phyloP scores from a whole-genome alignment of 2,888 invertebrate genomes.

The Ischnura elegans region DNA sequence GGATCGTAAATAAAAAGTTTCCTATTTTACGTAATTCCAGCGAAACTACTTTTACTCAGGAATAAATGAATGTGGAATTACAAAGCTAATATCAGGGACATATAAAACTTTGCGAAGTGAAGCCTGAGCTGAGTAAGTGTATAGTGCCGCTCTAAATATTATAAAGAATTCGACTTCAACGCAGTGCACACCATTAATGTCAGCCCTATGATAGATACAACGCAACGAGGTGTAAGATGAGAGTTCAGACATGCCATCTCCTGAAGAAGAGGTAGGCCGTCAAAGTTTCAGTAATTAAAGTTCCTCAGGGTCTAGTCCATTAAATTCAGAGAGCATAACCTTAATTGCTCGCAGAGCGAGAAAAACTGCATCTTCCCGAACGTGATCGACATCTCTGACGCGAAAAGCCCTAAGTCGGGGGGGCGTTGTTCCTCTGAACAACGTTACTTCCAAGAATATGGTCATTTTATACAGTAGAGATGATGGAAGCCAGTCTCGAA shows the following conservation, averaged over 20 bases:
- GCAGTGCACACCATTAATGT: no score
- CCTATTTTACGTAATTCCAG: no score
- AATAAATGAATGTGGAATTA: no score
- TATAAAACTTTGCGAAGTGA: no score
- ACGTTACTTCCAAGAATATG: slow-evolving; percentile 42
- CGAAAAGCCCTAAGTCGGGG: not conserved
- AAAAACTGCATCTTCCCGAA: slow-evolving; percentile 58
- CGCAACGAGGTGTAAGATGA: not conserved
- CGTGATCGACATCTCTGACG: slow-evolving; percentile 36
- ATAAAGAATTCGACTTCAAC: no score
- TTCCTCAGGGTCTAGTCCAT: slow-evolving; percentile 35
- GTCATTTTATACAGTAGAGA: slow-evolving; percentile 41
- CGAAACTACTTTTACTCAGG: no score
- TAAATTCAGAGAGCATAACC: slow-evolving; percentile 54
- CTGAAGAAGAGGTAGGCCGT: not conserved
- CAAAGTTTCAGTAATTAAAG: slow-evolving; percentile 9
- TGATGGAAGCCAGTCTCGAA: not conserved
- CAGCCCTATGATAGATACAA: no score
- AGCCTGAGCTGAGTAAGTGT: no score
- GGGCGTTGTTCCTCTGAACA: slow-evolving; percentile 10
- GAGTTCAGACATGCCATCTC: not conserved
- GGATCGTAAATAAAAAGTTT: no score
- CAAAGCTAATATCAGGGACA: no score
- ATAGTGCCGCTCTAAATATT: no score
- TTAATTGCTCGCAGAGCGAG: slow-evolving; percentile 54